A percentile compares a stretch with the other conserved stretches of the same genome.
Evolutionary conservation across 1,140 invertebrate species (phyloP).

Genomic region (Eciton burchellii): DNA sequence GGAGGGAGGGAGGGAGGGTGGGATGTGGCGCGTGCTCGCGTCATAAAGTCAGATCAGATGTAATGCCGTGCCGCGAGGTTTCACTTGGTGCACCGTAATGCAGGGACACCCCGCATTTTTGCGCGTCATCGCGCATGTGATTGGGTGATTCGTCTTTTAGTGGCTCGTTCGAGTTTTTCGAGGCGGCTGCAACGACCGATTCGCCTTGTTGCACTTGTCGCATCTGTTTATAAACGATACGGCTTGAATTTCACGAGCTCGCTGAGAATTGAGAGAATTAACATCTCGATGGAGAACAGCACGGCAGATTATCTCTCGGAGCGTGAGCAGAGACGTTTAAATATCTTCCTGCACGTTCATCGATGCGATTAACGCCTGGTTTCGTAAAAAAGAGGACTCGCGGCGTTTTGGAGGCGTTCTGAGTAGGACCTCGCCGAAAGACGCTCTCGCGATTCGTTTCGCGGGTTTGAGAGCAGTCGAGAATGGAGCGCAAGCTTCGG

Average conservation of each 20-base stretch:
- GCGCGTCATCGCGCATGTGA: neutral
- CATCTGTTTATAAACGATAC: too few species aligned
- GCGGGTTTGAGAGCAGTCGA: neutral
- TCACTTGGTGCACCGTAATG: constrained; percentile 15
- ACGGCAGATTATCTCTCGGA: too few species aligned
- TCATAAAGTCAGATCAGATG: constrained; percentile 41
- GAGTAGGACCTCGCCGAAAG: neutral
- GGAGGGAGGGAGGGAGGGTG: too few species aligned
- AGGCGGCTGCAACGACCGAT: constrained; percentile 11
- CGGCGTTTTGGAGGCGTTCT: too few species aligned
- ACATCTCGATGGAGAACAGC: too few species aligned
- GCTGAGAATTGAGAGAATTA: too few species aligned
- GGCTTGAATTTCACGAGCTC: neutral
- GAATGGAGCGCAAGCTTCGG: neutral
- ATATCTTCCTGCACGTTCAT: too few species aligned
- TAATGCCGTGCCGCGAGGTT: constrained; percentile 42
- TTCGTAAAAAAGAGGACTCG: too few species aligned
- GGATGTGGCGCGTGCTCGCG: neutral
- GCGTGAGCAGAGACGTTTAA: too few species aligned
- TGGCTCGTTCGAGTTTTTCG: neutral
- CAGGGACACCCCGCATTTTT: constrained; percentile 1
- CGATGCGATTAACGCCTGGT: too few species aligned
- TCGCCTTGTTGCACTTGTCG: constrained; percentile 13
- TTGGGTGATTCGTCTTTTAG: neutral
- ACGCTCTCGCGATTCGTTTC: neutral